Evolutionary conservation across 2,113 vertebrate species (phyloP).

Genomic region (Sapayoa aenigma): DNA sequence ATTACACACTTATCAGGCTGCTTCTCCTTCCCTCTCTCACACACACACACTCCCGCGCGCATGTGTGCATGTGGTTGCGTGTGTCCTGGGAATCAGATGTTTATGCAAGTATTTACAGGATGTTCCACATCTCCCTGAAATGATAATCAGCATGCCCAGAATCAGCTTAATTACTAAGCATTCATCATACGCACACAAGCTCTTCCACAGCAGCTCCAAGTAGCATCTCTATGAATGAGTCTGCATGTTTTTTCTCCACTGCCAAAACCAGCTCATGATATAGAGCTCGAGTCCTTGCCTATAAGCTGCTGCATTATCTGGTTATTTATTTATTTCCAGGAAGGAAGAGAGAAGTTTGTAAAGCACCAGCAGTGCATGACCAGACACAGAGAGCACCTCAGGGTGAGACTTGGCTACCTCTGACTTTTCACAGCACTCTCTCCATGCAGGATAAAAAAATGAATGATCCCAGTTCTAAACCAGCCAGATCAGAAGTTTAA

Average conservation of each 20-base stretch:
- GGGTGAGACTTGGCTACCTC: background rate
- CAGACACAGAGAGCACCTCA: background rate
- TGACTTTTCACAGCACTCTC: background rate
- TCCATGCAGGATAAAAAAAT: background rate
- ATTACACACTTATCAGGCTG: background rate
- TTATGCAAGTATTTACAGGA: conserved; percentile 42
- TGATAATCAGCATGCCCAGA: conserved; percentile 12
- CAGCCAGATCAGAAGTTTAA: background rate
- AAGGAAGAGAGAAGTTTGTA: background rate
- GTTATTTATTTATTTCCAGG: background rate
- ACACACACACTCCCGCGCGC: too few relatives aligned
- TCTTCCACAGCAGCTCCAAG: background rate
- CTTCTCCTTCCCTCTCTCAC: background rate
- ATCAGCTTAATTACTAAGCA: conserved; percentile 47
- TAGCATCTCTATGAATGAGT: background rate
- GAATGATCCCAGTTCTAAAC: background rate
- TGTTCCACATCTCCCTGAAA: conserved; percentile 29
- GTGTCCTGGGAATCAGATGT: conserved; percentile 18
- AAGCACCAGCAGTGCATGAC: background rate
- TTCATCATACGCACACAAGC: conserved; percentile 17
- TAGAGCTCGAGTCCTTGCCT: background rate
- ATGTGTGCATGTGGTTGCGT: accelerated
- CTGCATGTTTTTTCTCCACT: background rate
- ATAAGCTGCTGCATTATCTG: background rate
- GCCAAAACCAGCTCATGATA: background rate